phyloP scores from a whole-genome alignment of 1,140 invertebrate genomes.

The Drosophila miranda region DNA sequence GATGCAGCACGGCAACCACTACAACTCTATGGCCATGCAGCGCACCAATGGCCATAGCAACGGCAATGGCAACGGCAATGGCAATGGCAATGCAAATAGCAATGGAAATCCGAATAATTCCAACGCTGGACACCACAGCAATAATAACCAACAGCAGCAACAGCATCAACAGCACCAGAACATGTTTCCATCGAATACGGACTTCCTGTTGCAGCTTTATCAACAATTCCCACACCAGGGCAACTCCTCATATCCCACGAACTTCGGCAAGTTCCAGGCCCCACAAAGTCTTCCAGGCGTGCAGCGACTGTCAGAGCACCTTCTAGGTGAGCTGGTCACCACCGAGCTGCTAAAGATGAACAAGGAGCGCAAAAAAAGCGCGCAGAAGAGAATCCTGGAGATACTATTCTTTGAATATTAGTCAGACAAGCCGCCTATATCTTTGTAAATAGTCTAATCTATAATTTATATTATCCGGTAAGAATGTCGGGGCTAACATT shows the following conservation, averaged over 20 bases:
- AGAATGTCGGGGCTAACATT: conserved; percentile 9
- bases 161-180: conserved; percentile 61
- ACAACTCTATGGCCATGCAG: conserved; percentile 49
- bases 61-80: conserved; percentile 15
- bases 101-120: conserved; percentile 31
- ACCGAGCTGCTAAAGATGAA: conserved; percentile 80
- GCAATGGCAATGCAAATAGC: conserved; percentile 33
- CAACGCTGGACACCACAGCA: conserved; percentile 23
- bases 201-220: conserved; percentile 80
- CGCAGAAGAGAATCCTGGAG: conserved; percentile 78
- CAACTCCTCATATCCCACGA: conserved; percentile 52
- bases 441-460: conserved; percentile 57
- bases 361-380: conserved; percentile 77
- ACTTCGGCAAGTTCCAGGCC: conserved; percentile 68
- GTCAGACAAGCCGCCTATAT: conserved; percentile 20
- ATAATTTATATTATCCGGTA: conserved; percentile 22
- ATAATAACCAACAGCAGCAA: conserved; percentile 38
- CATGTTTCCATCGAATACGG: conserved; percentile 75
- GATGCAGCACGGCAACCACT: conserved; percentile 63
- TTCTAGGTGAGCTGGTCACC: conserved; percentile 78
- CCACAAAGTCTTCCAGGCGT: conserved; percentile 59
- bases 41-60: conserved; percentile 25
- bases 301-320: conserved; percentile 75
- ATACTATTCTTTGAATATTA: conserved; percentile 81
- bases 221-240: conserved; percentile 75